A percentile compares a stretch with the other conserved stretches of the same genome.
These are phyloP conservation scores for Sicus ferrugineus DNA, from an alignment of 2,888 invertebrate species.

Conservation along the genomic window DNA sequence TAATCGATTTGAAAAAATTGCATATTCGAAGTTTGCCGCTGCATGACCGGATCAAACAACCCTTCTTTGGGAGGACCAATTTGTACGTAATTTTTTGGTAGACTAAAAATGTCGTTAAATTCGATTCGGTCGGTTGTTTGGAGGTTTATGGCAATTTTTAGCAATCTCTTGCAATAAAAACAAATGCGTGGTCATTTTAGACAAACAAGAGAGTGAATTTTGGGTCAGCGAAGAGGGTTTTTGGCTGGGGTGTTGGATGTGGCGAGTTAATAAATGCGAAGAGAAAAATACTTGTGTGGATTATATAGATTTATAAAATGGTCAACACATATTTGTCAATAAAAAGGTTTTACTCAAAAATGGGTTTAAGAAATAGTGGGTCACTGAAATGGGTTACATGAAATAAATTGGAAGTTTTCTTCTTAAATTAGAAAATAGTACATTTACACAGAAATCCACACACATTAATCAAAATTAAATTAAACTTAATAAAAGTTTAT, in stretches of 20 bases:
- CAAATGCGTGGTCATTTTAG: slow-evolving; percentile 14
- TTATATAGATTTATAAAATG: no score
- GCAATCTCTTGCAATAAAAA: slow-evolving; percentile 28
- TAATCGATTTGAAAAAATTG: slow-evolving; percentile 7
- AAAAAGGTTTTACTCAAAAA: no score
- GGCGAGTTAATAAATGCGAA: background rate
- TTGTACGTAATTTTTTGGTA: slow-evolving; percentile 15
- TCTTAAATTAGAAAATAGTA: no score
- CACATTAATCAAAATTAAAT: no score
- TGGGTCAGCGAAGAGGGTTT: background rate
- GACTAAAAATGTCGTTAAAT: slow-evolving; percentile 22
- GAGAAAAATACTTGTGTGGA: no score
- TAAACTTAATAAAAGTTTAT: no score
- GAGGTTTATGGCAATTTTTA: slow-evolving; percentile 27
- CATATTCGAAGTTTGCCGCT: background rate
- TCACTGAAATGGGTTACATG: no score
- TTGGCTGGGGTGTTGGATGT: background rate
- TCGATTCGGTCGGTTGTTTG: slow-evolving; percentile 29
- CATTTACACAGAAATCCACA: no score
- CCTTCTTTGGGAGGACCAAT: slow-evolving; percentile 19
- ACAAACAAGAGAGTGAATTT: background rate
- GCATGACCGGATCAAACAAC: background rate
- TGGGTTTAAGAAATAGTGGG: no score
- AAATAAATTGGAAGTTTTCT: no score
- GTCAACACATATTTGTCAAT: no score